Evolutionary conservation across 2,797 vertebrate genomes (phyloP).

Genomic region (Aldrovandia affinis): DNA sequence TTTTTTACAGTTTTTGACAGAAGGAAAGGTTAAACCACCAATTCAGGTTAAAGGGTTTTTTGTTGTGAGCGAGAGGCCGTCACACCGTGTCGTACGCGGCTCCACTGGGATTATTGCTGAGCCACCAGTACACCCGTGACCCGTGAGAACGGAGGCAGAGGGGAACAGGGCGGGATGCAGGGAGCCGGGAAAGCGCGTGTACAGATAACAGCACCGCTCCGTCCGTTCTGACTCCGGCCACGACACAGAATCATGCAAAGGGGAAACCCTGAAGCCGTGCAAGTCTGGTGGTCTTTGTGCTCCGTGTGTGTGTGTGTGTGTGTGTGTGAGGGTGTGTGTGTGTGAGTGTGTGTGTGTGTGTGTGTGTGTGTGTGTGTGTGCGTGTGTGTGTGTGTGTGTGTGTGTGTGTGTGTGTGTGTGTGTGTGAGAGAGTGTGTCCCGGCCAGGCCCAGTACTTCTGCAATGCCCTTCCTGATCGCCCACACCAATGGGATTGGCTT

Average conservation of each 20-base stretch:
- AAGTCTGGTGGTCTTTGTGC: background rate
- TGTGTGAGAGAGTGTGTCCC: background rate
- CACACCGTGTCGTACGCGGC: background rate
- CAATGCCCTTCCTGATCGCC: slow-evolving; percentile 13
- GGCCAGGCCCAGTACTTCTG: background rate
- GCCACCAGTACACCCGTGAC: background rate
- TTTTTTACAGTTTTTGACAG: background rate
- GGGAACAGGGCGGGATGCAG: background rate
- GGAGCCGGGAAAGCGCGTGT: background rate
- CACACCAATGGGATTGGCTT: slow-evolving; percentile 4
- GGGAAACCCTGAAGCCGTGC: background rate
- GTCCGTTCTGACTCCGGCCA: background rate
- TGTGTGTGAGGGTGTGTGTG: no score
- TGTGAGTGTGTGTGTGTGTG: no score
- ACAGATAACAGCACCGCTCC: background rate
- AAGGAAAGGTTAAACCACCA: background rate
- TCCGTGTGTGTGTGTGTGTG: background rate
- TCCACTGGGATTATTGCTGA: slow-evolving; percentile 16
- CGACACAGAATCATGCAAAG: background rate
- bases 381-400: no score
- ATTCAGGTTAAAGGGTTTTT: background rate
- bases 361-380: no score
- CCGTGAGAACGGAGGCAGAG: background rate
- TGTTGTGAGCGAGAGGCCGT: background rate
- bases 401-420: no score